Evolutionary conservation across 2,113 vertebrate species (phyloP), one percentile per base, ranked within the genome.

Genomic region (Hyla sarda): DNA sequence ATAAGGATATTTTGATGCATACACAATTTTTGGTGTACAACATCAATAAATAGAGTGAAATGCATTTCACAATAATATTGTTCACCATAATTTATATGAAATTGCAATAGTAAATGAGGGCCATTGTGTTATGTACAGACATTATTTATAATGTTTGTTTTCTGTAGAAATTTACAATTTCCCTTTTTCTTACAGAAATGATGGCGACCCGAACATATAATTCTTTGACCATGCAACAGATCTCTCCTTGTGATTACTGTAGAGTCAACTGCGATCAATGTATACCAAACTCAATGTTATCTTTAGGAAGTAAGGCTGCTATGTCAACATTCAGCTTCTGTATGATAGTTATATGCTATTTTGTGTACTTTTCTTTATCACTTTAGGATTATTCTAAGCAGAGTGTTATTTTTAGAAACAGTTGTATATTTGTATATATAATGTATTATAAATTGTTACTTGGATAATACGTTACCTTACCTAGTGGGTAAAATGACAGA

Each of bases 221-320:
- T 69, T 85, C 75, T 14, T 14, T 37, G 60, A 78, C 1, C 11
- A 41, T 75, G 52, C 56, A 71, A 69, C 56, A 7, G 3, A 67
- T 47, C 47, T 78, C 74, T 41, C 14, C 34, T 23, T 85, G 74
- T 85, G 83, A 79, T 32, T 54, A 54, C 19, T 85, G 83, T 28
- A 74, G 83, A 34, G 3, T 37, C 13, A n/a, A 54, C 32, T 85
- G 83, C n/a, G 37, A 8, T 37, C 10, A 25, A 17, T 85, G 74
- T 71, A 69, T 23, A 50, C 48, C 83, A 12, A 32, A 71, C 10
- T 3, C 8, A 37, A 10, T 23, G 34, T 37, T 23, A 41, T 6
- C 67, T 16, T 19, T 37, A 7, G 23, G 67, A 14, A 79, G 32
- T 21, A 54, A 48, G 23, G 30, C 58, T 17, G 69, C 1, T 67